These are phyloP conservation scores for Heliconius sara DNA, from an alignment of 2,888 invertebrate species.

Conservation along the genomic window DNA sequence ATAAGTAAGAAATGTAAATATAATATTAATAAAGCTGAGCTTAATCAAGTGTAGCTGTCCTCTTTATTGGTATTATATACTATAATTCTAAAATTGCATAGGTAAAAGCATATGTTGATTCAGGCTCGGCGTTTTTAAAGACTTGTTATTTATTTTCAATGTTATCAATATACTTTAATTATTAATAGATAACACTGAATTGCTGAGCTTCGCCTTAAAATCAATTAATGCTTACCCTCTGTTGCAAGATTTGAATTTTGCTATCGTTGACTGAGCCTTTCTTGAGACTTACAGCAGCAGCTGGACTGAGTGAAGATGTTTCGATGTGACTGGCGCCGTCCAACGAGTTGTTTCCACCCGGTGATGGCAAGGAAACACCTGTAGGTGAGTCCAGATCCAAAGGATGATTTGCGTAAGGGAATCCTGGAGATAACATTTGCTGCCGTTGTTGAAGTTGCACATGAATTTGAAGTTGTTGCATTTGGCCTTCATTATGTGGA, in stretches of 20 bases:
- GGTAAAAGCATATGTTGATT: constrained; percentile 84
- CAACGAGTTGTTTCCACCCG: constrained; percentile 88
- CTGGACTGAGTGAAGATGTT: constrained; percentile 85
- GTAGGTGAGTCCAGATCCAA: constrained; percentile 90
- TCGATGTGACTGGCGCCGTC: constrained; percentile 86
- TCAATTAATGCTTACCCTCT: constrained; percentile 92
- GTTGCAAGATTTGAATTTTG: constrained; percentile 89
- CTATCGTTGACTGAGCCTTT: constrained; percentile 85
- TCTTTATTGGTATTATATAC: constrained; percentile 54
- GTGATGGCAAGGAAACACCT: constrained; percentile 91
- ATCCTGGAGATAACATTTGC: constrained; percentile 84
- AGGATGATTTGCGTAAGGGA: constrained; percentile 87
- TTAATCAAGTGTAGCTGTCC: constrained; percentile 61
- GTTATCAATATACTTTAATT: constrained; percentile 58
- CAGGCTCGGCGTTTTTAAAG: constrained; percentile 78
- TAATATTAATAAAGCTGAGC: constrained; percentile 63
- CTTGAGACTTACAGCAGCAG: constrained; percentile 88
- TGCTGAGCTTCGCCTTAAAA: constrained; percentile 83
- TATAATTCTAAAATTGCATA: constrained; percentile 57
- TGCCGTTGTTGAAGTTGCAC: constrained; percentile 88
- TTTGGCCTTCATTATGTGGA: constrained; percentile 83
- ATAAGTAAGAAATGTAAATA: constrained; percentile 26
- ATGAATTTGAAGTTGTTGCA: constrained; percentile 87
- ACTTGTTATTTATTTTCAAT: constrained; percentile 62
- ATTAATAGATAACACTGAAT: constrained; percentile 63